These are phyloP conservation scores for Aspidapion aeneum DNA, from an alignment of 2,888 invertebrate species.

Conservation along the genomic window DNA sequence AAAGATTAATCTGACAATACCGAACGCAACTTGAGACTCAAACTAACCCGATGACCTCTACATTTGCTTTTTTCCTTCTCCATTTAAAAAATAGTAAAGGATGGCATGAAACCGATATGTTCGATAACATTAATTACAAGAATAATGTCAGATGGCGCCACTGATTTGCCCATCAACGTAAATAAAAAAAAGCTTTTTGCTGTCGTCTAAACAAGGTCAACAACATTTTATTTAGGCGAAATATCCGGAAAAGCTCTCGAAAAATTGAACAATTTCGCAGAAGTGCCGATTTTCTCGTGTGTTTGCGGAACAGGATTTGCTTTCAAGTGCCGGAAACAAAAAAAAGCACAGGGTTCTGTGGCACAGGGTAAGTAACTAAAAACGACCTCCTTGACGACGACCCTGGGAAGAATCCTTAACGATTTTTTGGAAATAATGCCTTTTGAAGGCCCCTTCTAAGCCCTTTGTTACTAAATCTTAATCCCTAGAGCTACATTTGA, in stretches of 20 bases:
- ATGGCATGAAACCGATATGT: no score
- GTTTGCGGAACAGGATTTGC: neutral
- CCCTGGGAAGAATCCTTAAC: neutral
- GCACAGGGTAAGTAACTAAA: neutral
- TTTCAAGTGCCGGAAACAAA: neutral
- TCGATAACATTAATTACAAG: no score
- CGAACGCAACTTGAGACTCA: no score
- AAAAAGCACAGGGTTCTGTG: no score
- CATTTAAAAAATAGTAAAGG: no score
- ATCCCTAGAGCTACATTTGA: neutral
- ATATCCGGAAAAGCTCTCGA: neutral
- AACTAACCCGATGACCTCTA: no score
- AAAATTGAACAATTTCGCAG: constrained; percentile 16
- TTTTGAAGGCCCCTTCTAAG: neutral
- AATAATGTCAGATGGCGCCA: constrained; percentile 1
- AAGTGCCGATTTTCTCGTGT: neutral
- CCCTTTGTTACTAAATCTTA: neutral
- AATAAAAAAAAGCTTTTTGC: constrained; percentile 26
- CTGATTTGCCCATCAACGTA: constrained; percentile 8
- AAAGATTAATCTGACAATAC: no score
- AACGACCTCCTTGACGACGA: neutral
- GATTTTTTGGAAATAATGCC: neutral
- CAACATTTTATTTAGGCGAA: constrained; percentile 37
- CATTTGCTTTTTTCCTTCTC: no score
- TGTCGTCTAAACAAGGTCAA: constrained; percentile 31